Evolutionary conservation across 2,888 invertebrate species (phyloP), one percentile per base, ranked within the genome.

Genomic region (Orchesellides sinensis): DNA sequence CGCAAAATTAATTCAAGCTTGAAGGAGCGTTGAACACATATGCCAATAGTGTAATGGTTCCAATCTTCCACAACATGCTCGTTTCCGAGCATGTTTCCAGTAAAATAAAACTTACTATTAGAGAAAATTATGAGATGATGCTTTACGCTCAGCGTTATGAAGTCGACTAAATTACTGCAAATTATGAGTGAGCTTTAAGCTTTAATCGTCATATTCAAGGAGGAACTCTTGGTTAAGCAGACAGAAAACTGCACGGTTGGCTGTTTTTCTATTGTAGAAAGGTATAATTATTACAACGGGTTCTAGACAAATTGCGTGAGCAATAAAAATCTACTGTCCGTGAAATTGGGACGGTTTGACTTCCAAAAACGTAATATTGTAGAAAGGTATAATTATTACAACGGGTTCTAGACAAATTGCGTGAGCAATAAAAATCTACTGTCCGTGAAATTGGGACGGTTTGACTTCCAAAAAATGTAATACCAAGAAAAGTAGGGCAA

Each of bases 241-340:
- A 10, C 10, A 40, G 40, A 40, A 8, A 10, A 40, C n/a, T 52
- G n/a, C 52, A 52, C 19, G 17, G 52, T 17, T 52, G 35, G 6
- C 12, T 35, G 35, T 35, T 35, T 35, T 5, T 35, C 12, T 35
- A 12, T 8, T 35, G 35, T 35, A 8, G 6, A 35, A 12, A 5
- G 35, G 35, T 47, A 47, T 56, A 56, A 56, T 56, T 59, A 29
- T 19, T 6, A 12, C 8, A 35, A 35, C 63, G 63, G 40, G 4
- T 63, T 23, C 29, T 59, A 21, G 23, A 49, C 54, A 35, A 23
- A 35, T 70, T 54, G 54, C 54, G 32, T 54, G 49, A 12, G 54
- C 40, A 49, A 49, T 73, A 49, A 73, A 72, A 49, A 35, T 59
- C 21, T 63, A 73, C 49, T 25, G 49, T 63, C 73, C 63, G 40